Conservation (phyloP, 1,140 invertebrate species). For the Eubasilissa regina region DNA sequence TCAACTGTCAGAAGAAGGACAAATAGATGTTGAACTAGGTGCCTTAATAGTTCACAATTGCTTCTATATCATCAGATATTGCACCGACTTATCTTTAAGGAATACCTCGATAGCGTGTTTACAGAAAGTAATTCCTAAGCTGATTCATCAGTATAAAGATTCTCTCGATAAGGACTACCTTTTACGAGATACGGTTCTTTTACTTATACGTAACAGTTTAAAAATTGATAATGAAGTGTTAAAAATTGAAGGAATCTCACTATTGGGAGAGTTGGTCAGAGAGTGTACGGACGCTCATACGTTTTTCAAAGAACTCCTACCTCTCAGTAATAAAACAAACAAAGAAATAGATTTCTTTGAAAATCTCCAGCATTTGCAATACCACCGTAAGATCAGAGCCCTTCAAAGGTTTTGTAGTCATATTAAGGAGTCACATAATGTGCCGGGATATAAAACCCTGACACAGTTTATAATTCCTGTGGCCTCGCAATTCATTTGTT, state of each 20-base stretch:
- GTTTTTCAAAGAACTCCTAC: conserved; percentile 81
- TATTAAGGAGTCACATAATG: conserved; percentile 73
- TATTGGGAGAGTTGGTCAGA: conserved; percentile 83
- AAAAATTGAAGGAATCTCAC: conserved; percentile 82
- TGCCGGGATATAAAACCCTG: conserved; percentile 79
- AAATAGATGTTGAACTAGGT: conserved; percentile 78
- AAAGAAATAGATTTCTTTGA: conserved; percentile 95
- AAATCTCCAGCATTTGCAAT: conserved; percentile 90
- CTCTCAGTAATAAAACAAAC: conserved; percentile 82
- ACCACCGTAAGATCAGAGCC: conserved; percentile 86
- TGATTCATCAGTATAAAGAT: conserved; percentile 71
- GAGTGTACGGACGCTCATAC: conserved; percentile 81
- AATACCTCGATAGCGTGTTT: conserved; percentile 86
- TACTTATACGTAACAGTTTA: conserved; percentile 79
- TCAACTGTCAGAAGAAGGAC: conserved; percentile 71
- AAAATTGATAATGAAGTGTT: conserved; percentile 78
- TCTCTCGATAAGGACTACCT: conserved; percentile 75
- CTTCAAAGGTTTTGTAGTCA: conserved; percentile 79
- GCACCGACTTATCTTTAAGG: conserved; percentile 87
- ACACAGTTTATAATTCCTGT: conserved; percentile 91
- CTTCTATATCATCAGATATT: conserved; percentile 83
- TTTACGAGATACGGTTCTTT: conserved; percentile 81
- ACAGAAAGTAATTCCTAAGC: conserved; percentile 76
- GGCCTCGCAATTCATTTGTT: conserved; percentile 84
- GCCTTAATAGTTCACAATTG: conserved; percentile 86